Evolutionary conservation across 2,113 vertebrate genomes (phyloP), one percentile per base, ranked within the genome.

Genomic region (Glareola pratincola): DNA sequence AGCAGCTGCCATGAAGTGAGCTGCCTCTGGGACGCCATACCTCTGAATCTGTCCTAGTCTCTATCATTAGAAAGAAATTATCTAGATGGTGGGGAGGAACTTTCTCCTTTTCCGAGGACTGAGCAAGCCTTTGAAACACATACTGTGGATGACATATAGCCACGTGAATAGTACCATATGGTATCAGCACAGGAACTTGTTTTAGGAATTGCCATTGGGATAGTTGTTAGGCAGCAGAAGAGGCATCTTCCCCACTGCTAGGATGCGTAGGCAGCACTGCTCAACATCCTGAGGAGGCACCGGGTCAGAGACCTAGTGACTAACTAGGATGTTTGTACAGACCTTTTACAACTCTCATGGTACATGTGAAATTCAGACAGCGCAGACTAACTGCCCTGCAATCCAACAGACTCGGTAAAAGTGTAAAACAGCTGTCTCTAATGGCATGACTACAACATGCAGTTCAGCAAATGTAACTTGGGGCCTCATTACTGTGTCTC

Each of bases 401-500:
- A 43, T 63, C 85, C 50, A 51, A 75, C 50, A 75, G 78, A 53
- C 45, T 69, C 43, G 54, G 77, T 94, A 93, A 74, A 84, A 96
- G 86, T 88, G 77, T 72, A 82, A 89, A 91, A 24, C 14, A 51
- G 59, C 34, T 82, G 79, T 79, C 53, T 76, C 63, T 34, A 62
- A 86, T 48, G 51, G 30, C 79, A 69, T 41, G 56, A 78, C 71
- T 84, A 50, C 47, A 90, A 43, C 8, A 56, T 9, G 48, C 39
- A 50, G 2, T 41, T 95, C 72, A 76, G 62, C 85, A 90, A 90
- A 89, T 77, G 62, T 62, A 83, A 94, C 72, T 83, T 45, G 27
- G 54, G 62, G 74, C 63, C 88, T 93, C 87, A 85, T 95, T 85
- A 95, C 67, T 96, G 57, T 79, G 78, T 87, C 79, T 91, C 71